Base-by-base conservation (phyloP, 2,113 vertebrate genomes). In the Heterocephalus glaber region DNA sequence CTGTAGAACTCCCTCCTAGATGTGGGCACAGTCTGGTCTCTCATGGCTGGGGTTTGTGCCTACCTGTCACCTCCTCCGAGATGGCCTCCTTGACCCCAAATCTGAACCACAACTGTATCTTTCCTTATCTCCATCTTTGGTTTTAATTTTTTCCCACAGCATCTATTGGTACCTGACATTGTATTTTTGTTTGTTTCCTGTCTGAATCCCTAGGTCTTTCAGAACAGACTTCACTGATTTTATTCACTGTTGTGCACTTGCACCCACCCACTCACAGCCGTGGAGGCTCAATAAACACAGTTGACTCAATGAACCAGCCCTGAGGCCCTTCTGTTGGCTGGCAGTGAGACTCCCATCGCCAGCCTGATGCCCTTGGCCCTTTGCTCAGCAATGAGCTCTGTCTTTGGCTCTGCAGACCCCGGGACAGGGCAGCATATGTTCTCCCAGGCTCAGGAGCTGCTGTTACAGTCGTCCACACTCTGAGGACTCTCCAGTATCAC, bases 251-350 rank as follows among this genome's bases (percentile, higher is more conserved):
- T 33, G 28, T 70, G 7, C 12, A 9, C 14, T 13, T 4, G 3
- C 2, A 24, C 5, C 3, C 3, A 33, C 61, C 16, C 19, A 1
- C 61, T 44, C 6, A 1, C 11, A 52, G 35, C 22, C 16, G 7
- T 12, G 10, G 44, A 70, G 38, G 41, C 3, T 63, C 44, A 28
- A 5, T 7, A 44, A 47, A 61, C 63, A 54, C 11, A 65, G 30
- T 2, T 24, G 56, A 20, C 0, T 16, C 68, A 63, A 28, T 22
- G 7, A 61, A 49, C 2, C 44, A 66, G 20, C 7, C 58, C 33
- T 0, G 0, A 2, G 28, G 74, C 61, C 24, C 66, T 84, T 86
- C 72, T 19, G 0, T 41, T 47, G 20, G 0, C 66, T 10, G 35
- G 38, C 63, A 13, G 49, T 33, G 44, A 95, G 13, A 16, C 2